A percentile compares a stretch with the other conserved stretches of the same genome.
These are phyloP conservation scores for Willisornis vidua DNA, from an alignment of 2,113 vertebrate genomes.

Conservation along the genomic window DNA sequence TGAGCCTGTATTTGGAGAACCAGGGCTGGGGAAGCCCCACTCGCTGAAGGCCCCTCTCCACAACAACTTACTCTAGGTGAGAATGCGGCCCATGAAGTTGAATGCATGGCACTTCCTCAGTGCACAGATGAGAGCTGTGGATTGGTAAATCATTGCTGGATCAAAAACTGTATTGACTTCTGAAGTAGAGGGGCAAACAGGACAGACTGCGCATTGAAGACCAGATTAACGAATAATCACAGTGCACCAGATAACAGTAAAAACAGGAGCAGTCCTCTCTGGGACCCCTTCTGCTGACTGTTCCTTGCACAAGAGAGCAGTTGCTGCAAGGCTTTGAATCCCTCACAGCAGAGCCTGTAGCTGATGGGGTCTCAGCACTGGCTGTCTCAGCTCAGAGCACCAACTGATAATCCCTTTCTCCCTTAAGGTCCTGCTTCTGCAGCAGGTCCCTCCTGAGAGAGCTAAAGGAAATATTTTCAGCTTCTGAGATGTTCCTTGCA, in stretches of 20 bases:
- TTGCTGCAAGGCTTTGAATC: neutral
- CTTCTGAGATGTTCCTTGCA: neutral
- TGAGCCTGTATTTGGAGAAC: neutral
- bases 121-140: fast-evolving
- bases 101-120: neutral
- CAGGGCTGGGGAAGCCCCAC: fast-evolving
- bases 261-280: neutral
- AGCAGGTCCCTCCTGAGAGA: neutral
- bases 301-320: neutral
- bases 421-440: neutral
- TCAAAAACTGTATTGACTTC: neutral
- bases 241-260: neutral
- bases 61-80: neutral
- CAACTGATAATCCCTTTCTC: fast-evolving
- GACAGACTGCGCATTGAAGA: neutral
- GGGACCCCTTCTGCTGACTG: neutral
- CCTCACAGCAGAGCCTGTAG: neutral
- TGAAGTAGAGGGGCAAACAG: neutral
- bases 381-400: neutral
- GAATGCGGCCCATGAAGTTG: neutral
- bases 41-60: fast-evolving
- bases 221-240: neutral
- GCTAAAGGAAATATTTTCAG: neutral
- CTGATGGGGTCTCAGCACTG: neutral
- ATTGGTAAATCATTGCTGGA: neutral